Evolutionary conservation across 2,888 invertebrate genomes (phyloP), one percentile per base, ranked within the genome.

Genomic region (Poecilus cupreus): DNA sequence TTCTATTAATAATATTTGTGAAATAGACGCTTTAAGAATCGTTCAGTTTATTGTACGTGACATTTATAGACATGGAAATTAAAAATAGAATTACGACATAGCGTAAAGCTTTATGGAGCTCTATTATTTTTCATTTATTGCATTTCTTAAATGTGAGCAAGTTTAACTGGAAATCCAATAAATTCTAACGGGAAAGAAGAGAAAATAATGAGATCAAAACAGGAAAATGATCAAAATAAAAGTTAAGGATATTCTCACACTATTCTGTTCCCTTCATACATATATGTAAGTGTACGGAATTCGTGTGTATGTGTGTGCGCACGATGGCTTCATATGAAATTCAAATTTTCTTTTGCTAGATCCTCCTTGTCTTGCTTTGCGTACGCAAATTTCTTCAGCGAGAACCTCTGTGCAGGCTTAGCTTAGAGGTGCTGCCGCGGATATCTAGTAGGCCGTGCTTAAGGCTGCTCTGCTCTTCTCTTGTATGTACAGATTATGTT

Each of bases 261-360:
- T 16, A 39, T 68, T 68, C 39, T 39, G 16, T 37, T 39, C 16
- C 11, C 43, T 16, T 39, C 39, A 68, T 37, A 68, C 32, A 68
- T 68, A 68, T 68, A 68, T 68, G 68, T 68, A 68, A 68, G 68
- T 64, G 22, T n/a, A 32, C 6, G 24, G 16, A 16, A 74, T 24
- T 72, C 8, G 54, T 26, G 57, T 18, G 54, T 51, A 6, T 26
- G 51, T 51, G 43, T 64, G 64, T 64, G 46, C 13, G 46, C 26
- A 37, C 68, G 51, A 54, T 26, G 68, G 79, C 24, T 68, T 80
- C 80, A 70, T 80, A 80, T 80, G 80, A 80, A 80, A 80, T 80
- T 80, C 80, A 80, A 80, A 80, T 80, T 79, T 80, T 49, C 54
- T 54, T 80, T 80, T 80, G 70, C 80, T 54, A 57, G 80, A 80